Evolutionary conservation across 35 echinoderm and acorn worm genomes (phyloP).

Genomic region (Anneissia japonica): DNA sequence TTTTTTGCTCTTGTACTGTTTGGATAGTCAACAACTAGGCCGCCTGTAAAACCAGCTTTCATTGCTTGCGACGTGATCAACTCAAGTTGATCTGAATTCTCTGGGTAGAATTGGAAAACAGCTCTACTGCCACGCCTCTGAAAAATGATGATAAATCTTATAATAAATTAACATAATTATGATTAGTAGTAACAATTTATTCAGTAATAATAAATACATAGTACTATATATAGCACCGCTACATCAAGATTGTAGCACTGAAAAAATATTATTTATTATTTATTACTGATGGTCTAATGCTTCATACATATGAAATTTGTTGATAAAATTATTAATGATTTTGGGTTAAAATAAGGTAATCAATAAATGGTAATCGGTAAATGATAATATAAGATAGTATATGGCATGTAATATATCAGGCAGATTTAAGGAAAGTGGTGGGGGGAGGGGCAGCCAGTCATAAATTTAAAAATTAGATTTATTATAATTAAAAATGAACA

Average conservation of each 20-base stretch:
- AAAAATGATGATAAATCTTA: no score
- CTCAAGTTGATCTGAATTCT: constrained; percentile 84
- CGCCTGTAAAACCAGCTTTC: constrained; percentile 95
- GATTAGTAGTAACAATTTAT: background rate
- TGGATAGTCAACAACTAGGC: constrained; percentile 86
- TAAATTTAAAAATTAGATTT: no score
- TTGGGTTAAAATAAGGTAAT: no score
- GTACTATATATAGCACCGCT: background rate
- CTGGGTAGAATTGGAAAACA: constrained; percentile 98
- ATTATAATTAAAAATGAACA: no score
- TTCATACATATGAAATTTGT: background rate
- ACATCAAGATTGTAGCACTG: background rate
- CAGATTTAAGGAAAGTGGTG: no score
- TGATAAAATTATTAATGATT: no score
- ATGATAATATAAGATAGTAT: no score
- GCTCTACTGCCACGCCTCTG: constrained; percentile 87
- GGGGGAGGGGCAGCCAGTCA: no score
- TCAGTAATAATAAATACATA: background rate
- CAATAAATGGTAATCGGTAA: no score
- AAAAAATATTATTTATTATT: background rate
- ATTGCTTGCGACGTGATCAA: constrained; percentile 98
- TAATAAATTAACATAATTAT: background rate
- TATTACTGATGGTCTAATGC: background rate
- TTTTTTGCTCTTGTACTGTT: constrained; percentile 99
- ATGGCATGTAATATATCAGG: no score